A percentile compares a stretch with the other conserved stretches of the same genome.
Evolutionary conservation across 2,797 vertebrate species (phyloP).

Genomic region (Gallinago stenura): DNA sequence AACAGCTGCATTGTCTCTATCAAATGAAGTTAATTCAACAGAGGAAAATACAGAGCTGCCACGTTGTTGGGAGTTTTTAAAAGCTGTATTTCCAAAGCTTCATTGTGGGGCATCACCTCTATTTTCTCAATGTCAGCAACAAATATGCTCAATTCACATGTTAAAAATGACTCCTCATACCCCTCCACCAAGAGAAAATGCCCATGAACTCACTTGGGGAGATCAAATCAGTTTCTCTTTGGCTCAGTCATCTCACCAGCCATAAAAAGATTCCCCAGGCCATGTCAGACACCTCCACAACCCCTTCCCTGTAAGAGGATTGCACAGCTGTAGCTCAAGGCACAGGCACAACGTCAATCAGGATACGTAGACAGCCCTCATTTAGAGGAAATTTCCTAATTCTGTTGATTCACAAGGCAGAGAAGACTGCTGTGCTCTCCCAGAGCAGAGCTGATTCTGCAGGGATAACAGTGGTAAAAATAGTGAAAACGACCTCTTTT

Average conservation of each 20-base stretch:
- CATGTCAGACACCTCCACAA: background rate
- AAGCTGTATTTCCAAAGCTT: background rate
- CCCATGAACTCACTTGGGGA: background rate
- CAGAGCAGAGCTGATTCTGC: background rate
- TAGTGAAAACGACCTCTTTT: background rate
- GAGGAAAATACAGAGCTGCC: background rate
- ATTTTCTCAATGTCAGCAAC: constrained; percentile 25
- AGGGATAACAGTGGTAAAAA: background rate
- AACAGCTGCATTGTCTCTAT: background rate
- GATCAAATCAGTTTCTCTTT: background rate
- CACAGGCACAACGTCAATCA: background rate
- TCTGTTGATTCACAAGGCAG: background rate
- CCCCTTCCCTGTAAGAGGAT: background rate
- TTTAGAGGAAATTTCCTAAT: background rate
- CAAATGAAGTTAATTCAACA: background rate
- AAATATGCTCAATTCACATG: background rate
- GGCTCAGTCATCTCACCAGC: background rate
- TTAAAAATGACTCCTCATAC: background rate
- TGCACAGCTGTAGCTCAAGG: background rate
- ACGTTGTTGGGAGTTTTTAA: background rate
- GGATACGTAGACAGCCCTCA: background rate
- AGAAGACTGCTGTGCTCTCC: background rate
- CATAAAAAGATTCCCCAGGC: background rate
- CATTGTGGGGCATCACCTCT: background rate
- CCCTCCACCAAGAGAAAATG: background rate